A percentile compares a stretch with the other conserved stretches of the same genome.
phyloP scores from a whole-genome alignment of 2,888 invertebrate genomes.

The Drosophila greeni region DNA sequence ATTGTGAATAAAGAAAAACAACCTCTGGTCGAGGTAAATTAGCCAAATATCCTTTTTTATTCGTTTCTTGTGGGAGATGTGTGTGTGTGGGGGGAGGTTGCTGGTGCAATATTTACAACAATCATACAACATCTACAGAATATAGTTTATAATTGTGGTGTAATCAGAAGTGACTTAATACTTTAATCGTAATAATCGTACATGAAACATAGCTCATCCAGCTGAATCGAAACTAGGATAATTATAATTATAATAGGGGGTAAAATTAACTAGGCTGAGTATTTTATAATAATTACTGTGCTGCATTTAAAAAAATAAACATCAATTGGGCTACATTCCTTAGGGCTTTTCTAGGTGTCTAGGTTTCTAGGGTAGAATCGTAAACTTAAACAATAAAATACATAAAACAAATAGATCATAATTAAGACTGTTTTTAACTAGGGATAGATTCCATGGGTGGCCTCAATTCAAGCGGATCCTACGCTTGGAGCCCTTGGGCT shows the following conservation, averaged over 20 bases:
- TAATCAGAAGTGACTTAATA: slow-evolving; percentile 56
- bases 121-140: slow-evolving; percentile 50
- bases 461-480: slow-evolving; percentile 52
- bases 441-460: slow-evolving; percentile 4
- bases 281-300: slow-evolving; percentile 69
- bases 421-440: slow-evolving; percentile 15
- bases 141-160: slow-evolving; percentile 46
- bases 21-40: neutral
- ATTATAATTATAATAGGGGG: slow-evolving; percentile 3
- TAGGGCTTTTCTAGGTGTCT: slow-evolving; percentile 22
- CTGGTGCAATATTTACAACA: slow-evolving; percentile 58
- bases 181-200: slow-evolving; percentile 55
- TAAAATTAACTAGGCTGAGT: slow-evolving; percentile 47
- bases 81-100: neutral
- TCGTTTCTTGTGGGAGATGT: slow-evolving; percentile 24
- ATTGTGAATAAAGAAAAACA: slow-evolving; percentile 7
- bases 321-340: slow-evolving; percentile 33
- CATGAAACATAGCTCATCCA: slow-evolving; percentile 40
- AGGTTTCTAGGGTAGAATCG: slow-evolving; percentile 28
- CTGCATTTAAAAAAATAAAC: slow-evolving; percentile 40
- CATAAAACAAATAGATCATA: slow-evolving; percentile 3
- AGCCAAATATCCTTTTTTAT: slow-evolving; percentile 27
- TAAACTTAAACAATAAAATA: slow-evolving; percentile 24
- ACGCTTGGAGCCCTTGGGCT: slow-evolving; percentile 46
- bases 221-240: slow-evolving; percentile 36